Percentiles rank a stretch among this genome's conserved stretches.
Evolutionary conservation across 2,113 vertebrate genomes (phyloP).

Genomic region (Cyanistes caeruleus): DNA sequence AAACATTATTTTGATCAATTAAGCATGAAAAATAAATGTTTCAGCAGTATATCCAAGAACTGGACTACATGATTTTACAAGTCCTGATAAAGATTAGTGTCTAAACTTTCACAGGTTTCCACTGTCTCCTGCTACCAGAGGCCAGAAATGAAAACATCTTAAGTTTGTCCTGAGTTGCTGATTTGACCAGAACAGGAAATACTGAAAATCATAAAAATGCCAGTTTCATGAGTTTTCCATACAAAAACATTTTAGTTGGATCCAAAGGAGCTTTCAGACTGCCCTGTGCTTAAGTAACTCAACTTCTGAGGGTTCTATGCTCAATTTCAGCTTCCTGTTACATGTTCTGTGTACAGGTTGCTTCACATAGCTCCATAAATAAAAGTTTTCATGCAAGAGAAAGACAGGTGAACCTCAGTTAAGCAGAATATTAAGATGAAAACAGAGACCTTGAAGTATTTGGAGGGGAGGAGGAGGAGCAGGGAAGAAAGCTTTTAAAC

Average conservation of each 20-base stretch:
- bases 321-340: neutral
- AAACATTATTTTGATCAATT: neutral
- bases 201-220: neutral
- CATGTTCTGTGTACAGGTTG: fast-evolving
- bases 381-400: neutral
- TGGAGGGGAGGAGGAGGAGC: fast-evolving
- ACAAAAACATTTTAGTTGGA: neutral
- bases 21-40: neutral
- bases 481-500: neutral
- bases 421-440: neutral
- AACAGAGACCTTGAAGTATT: neutral
- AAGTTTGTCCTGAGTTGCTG: neutral
- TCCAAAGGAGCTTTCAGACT: neutral
- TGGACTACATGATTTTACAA: neutral
- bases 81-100: neutral
- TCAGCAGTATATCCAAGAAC: neutral
- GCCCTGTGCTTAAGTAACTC: neutral
- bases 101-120: neutral
- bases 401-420: neutral
- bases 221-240: neutral
- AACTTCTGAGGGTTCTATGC: neutral
- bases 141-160: neutral
- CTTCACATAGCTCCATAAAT: neutral
- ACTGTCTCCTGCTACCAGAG: neutral
- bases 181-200: neutral